Percentiles rank a stretch among this genome's conserved stretches.
These are phyloP conservation scores for Neria commutata DNA, from an alignment of 2,888 invertebrate species.

Conservation along the genomic window DNA sequence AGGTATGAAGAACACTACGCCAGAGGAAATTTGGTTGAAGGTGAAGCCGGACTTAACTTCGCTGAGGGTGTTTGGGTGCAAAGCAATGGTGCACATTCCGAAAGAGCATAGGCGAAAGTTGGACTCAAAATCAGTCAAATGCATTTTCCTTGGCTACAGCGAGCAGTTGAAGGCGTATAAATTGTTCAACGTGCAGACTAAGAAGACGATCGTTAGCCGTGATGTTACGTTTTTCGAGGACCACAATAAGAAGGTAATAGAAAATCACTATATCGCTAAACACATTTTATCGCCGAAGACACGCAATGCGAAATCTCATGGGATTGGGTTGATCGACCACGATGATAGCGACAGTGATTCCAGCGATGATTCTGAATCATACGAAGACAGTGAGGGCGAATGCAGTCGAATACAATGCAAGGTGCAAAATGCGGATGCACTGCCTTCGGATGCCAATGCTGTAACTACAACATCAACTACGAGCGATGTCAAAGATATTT, in stretches of 20 bases:
- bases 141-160: too few relatives aligned
- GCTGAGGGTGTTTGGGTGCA: conserved; percentile 22
- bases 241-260: not conserved
- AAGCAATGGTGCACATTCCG: conserved; percentile 14
- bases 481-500: not conserved
- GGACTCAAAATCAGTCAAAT: conserved; percentile 1
- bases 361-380: not conserved
- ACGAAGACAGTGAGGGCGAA: not conserved
- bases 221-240: not conserved
- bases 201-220: not conserved
- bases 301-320: not conserved
- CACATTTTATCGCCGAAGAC: not conserved
- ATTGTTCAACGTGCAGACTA: too few relatives aligned
- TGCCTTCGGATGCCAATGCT: not conserved
- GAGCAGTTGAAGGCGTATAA: too few relatives aligned
- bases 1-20: conserved; percentile 13
- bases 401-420: too few relatives aligned
- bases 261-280: too few relatives aligned
- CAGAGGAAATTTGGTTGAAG: conserved; percentile 19
- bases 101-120: not conserved
- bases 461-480: not conserved
- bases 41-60: conserved; percentile 13
- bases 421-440: not conserved
- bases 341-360: not conserved
- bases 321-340: not conserved